These are phyloP conservation scores for Anoplolepis gracilipes DNA, from an alignment of 1,140 invertebrate genomes.

Conservation along the genomic window DNA sequence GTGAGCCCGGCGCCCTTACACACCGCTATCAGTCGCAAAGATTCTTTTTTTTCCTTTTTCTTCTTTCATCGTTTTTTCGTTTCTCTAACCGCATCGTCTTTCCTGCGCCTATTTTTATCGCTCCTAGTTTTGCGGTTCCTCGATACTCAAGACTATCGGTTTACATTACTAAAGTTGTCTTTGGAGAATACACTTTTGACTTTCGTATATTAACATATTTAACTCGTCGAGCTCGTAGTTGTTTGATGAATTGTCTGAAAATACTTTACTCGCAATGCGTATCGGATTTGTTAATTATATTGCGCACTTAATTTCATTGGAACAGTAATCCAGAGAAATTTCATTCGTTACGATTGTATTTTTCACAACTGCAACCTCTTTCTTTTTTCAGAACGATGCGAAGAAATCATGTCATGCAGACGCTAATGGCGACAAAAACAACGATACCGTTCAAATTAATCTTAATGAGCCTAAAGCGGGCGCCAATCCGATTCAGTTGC, in stretches of 20 bases:
- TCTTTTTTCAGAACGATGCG: constrained; percentile 75
- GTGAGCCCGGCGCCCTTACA: constrained; percentile 80
- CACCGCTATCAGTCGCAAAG: constrained; percentile 61
- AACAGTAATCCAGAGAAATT: not conserved
- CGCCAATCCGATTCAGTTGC: constrained; percentile 33
- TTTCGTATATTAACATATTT: constrained; percentile 6
- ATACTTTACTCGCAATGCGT: not conserved
- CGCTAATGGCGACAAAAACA: constrained; percentile 69
- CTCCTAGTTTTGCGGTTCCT: not conserved
- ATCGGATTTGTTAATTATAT: constrained; percentile 8
- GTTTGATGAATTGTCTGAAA: not conserved
- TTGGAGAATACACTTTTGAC: not conserved
- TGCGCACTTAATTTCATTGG: not conserved
- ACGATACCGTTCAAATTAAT: constrained; percentile 68
- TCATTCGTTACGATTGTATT: constrained; percentile 9
- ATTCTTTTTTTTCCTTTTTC: constrained; percentile 45
- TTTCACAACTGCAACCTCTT: not conserved
- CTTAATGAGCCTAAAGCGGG: constrained; percentile 56
- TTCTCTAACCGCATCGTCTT: constrained; percentile 26
- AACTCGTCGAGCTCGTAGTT: not conserved
- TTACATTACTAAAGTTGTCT: constrained; percentile 1
- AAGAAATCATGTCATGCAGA: constrained; percentile 80
- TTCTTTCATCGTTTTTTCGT: constrained; percentile 41
- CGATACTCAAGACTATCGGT: constrained; percentile 2
- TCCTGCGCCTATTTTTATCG: not conserved